A percentile compares a stretch with the other conserved stretches of the same genome.
Conservation (phyloP, 2,797 vertebrate genomes). For the Distichodus sexfasciatus region DNA sequence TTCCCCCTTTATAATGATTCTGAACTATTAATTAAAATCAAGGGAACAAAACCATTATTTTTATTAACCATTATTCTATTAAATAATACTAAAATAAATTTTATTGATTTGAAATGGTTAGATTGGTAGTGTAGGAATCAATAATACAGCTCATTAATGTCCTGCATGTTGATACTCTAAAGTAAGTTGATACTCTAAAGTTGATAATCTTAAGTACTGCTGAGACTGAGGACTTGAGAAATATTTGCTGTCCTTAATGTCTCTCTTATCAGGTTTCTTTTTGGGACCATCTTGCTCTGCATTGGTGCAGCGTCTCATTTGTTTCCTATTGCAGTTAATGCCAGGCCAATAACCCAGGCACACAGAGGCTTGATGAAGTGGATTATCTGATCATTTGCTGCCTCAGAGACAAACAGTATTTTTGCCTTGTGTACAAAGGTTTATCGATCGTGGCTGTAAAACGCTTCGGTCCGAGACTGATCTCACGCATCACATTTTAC, state of each 20-base stretch:
- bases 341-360: conserved; percentile 34
- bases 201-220: background rate
- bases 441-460: conserved; percentile 22
- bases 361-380: conserved; percentile 3
- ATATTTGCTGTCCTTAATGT: conserved; percentile 12
- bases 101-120: too few species aligned
- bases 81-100: too few species aligned
- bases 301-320: conserved; percentile 35
- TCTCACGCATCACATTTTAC: background rate
- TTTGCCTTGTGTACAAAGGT: conserved; percentile 28
- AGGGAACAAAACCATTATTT: too few species aligned
- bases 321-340: conserved; percentile 33
- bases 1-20: too few species aligned
- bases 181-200: too few species aligned
- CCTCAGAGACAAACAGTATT: conserved; percentile 18
- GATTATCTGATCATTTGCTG: conserved; percentile 34
- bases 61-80: too few species aligned
- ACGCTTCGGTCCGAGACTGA: background rate
- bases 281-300: conserved; percentile 17
- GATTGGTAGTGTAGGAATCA: too few species aligned
- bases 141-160: too few species aligned
- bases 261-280: conserved; percentile 17
- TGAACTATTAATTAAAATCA: too few species aligned
- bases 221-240: background rate
- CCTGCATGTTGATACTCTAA: too few species aligned